phyloP scores from a whole-genome alignment of 2,113 vertebrate genomes.

The Catharus bicknelli region DNA sequence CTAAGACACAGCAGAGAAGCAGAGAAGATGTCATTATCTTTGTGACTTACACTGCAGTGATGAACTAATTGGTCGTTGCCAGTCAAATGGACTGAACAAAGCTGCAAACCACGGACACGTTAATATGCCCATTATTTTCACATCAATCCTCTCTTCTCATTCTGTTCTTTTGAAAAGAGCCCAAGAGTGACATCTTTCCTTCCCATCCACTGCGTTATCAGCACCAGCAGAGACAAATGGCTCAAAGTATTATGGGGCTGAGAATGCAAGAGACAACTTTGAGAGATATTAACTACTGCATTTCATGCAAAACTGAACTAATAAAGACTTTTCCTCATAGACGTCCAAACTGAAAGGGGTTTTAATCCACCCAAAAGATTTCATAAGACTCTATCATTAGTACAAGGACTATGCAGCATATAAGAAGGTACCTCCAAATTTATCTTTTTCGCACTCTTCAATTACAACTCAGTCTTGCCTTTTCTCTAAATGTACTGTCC shows the following conservation, averaged over 20 bases:
- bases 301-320: conserved; percentile 23
- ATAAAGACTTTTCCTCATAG: neutral
- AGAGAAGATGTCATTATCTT: neutral
- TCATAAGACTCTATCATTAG: neutral
- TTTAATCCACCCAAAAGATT: conserved; percentile 25
- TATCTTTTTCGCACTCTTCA: neutral
- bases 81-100: neutral
- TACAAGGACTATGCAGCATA: neutral
- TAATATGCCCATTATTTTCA: neutral
- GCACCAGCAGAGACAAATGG: neutral
- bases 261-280: neutral
- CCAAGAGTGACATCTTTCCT: neutral
- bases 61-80: neutral
- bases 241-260: neutral
- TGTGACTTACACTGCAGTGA: neutral
- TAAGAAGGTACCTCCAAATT: neutral
- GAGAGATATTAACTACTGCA: neutral
- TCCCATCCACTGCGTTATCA: neutral
- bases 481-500: neutral
- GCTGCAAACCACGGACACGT: neutral
- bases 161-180: neutral
- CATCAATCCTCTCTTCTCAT: neutral
- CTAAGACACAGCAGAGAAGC: neutral
- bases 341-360: neutral
- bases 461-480: neutral